phyloP scores from a whole-genome alignment of 2,888 invertebrate species.

The Carabus problematicus region DNA sequence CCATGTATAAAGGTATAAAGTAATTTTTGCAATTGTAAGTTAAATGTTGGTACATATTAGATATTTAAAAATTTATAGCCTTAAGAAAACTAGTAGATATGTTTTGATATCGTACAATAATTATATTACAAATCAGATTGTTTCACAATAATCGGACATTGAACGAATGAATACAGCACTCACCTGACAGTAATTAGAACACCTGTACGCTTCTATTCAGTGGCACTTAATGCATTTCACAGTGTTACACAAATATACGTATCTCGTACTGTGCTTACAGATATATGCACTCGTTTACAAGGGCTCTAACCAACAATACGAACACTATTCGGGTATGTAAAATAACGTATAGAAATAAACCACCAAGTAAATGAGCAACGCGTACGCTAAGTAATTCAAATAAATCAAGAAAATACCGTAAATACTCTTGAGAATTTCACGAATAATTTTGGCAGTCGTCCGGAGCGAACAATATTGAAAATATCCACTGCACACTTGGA shows the following conservation, averaged over 20 bases:
- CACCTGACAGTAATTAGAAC: slow-evolving; percentile 6
- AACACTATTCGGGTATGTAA: slow-evolving; percentile 13
- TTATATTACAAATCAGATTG: no score
- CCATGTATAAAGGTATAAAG: no score
- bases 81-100: no score
- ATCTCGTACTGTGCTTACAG: not conserved
- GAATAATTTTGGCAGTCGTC: slow-evolving; percentile 30
- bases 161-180: no score
- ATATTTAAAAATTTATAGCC: no score
- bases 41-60: no score
- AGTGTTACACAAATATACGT: not conserved
- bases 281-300: no score
- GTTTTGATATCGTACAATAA: no score
- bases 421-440: slow-evolving; percentile 41
- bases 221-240: slow-evolving; percentile 23
- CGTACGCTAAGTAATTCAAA: slow-evolving; percentile 42
- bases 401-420: slow-evolving; percentile 45
- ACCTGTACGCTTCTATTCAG: slow-evolving; percentile 1
- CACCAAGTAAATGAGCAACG: slow-evolving; percentile 42
- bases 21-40: no score
- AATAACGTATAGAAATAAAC: slow-evolving; percentile 44
- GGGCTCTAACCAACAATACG: not conserved
- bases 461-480: not conserved
- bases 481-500: slow-evolving; percentile 13
- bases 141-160: not conserved